Evolutionary conservation across 2,797 vertebrate genomes (phyloP), one percentile per base, ranked within the genome.

Genomic region (Harpagifer antarcticus): DNA sequence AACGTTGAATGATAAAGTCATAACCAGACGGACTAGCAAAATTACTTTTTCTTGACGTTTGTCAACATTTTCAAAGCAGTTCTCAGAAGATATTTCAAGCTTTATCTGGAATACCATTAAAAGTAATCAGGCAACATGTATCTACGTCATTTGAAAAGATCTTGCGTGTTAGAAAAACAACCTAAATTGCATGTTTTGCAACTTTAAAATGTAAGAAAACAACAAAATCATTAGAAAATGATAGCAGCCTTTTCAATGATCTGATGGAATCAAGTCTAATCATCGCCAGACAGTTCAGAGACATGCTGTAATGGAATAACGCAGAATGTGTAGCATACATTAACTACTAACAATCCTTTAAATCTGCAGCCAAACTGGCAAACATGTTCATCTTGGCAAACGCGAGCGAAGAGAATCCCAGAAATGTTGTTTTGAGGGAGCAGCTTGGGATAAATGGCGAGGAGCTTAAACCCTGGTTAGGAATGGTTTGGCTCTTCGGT

Each of bases 341-440:
- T 86, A 76, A 73, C 64, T 45, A 40, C 79, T 55, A 79, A 86
- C 83, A 77, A 3, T 43, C 27, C 67, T 76, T 83, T 45, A 58
- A 73, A 72, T 54, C 57, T 27, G 0, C 16, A 11, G 74, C 86
- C 84, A 82, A 82, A 74, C 82, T 86, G 82, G 83, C 84, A 71
- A 68, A 79, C 43, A 50, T 17, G 66, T 5, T 12, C 12, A 53
- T 14, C 49, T 70, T 80, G 86, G 85, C 84, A 23, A 84, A 74
- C 62, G 3, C 74, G 43, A 61, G 67, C 69, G 3, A 68, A 84
- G 86, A 89, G 78, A 90, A 90, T 89, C 88, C 82, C 82, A 86
- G 76, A 87, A 85, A 89, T 88, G 86, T 81, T 84, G 85, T 85
- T 89, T 73, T 78, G 88, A 86, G 73, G 72, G 72, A 87, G 72